These are phyloP conservation scores for Oophaga pumilio DNA, from an alignment of 2,113 vertebrate genomes.

Conservation along the genomic window DNA sequence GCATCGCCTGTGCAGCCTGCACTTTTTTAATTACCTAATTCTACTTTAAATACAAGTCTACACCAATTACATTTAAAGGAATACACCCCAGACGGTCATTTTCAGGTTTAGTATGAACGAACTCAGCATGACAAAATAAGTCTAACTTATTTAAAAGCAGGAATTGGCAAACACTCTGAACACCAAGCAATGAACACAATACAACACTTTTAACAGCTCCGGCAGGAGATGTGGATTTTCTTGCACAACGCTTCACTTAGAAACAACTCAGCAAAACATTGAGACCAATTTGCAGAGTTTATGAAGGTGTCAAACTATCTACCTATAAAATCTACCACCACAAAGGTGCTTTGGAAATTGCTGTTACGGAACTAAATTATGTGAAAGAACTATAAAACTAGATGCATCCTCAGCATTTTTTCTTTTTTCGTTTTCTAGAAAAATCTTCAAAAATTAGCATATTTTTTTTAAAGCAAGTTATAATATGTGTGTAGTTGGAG, in stretches of 20 bases:
- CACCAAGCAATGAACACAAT: constrained; percentile 36
- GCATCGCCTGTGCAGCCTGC: constrained; percentile 25
- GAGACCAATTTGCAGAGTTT: constrained; percentile 37
- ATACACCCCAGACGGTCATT: constrained; percentile 50
- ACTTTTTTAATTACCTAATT: constrained; percentile 48
- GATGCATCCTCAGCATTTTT: constrained; percentile 16
- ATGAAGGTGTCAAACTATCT: constrained; percentile 38
- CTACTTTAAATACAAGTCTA: constrained; percentile 49
- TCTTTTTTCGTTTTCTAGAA: neutral
- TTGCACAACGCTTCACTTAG: constrained; percentile 9
- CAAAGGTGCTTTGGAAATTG: constrained; percentile 10
- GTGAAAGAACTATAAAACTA: neutral
- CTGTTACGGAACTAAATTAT: neutral
- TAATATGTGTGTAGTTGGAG: neutral
- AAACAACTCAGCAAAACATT: constrained; percentile 46
- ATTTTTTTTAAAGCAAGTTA: neutral
- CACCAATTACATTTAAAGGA: constrained; percentile 55
- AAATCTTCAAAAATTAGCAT: constrained; percentile 3
- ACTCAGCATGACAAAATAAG: constrained; percentile 50
- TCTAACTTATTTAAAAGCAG: constrained; percentile 47
- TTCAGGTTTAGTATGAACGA: constrained; percentile 26
- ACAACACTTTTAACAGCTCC: constrained; percentile 51
- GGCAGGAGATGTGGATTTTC: constrained; percentile 13
- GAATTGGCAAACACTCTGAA: constrained; percentile 29
- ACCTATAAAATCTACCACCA: constrained; percentile 28